Evolutionary conservation across 2,797 vertebrate genomes (phyloP).

Genomic region (Triplophysa yarkandensis): DNA sequence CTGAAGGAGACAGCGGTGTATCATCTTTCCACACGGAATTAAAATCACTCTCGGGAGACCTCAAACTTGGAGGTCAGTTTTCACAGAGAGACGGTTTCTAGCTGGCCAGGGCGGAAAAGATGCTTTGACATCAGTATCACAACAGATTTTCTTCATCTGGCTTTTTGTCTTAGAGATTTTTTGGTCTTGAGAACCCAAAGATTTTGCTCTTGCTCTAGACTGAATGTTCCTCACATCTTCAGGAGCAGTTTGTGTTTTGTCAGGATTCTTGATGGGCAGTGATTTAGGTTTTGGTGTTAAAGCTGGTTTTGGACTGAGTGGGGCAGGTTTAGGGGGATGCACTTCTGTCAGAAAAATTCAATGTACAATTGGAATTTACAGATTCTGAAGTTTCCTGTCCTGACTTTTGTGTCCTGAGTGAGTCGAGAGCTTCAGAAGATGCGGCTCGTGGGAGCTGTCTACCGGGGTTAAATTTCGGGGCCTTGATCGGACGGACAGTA

Average conservation of each 20-base stretch:
- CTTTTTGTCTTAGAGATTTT: background rate
- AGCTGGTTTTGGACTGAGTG: slow-evolving; percentile 27
- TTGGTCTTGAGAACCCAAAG: slow-evolving; percentile 17
- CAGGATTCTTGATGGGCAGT: background rate
- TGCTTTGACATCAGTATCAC: background rate
- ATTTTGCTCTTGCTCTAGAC: slow-evolving; percentile 24
- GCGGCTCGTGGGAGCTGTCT: background rate
- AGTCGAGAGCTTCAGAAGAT: slow-evolving; percentile 9
- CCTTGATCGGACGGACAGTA: slow-evolving; percentile 63
- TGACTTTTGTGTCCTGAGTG: background rate
- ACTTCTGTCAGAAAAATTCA: slow-evolving; percentile 49
- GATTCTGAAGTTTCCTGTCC: background rate
- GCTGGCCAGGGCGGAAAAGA: slow-evolving; percentile 59
- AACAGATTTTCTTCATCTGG: background rate
- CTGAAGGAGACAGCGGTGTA: slow-evolving; percentile 13
- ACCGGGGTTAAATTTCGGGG: slow-evolving; percentile 55
- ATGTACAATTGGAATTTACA: slow-evolving; percentile 22
- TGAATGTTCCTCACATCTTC: background rate
- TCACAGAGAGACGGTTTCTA: slow-evolving; percentile 80
- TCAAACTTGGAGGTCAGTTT: slow-evolving; percentile 86
- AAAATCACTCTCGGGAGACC: slow-evolving; percentile 62
- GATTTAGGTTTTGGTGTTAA: background rate
- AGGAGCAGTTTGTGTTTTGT: background rate
- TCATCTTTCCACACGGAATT: slow-evolving; percentile 23
- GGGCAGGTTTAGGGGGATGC: slow-evolving; percentile 11